Evolutionary conservation across 1,140 invertebrate species (phyloP), one percentile per base, ranked within the genome.

Genomic region (Elymnias hypermnestra): DNA sequence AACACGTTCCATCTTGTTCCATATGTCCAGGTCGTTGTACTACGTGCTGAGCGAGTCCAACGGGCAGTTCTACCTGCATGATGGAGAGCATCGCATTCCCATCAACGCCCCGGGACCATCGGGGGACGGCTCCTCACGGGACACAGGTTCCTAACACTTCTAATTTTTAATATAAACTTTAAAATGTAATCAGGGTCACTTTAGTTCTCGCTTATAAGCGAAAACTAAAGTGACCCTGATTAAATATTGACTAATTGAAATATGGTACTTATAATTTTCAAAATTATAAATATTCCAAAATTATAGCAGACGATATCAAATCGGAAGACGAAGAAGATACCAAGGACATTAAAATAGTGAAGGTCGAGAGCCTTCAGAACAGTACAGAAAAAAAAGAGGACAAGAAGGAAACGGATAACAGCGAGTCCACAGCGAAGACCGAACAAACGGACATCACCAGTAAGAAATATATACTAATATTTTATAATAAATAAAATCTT

Each of bases 51-150:
- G 70, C 41, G 72, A 83, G 28, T 72, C 66, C 0, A 77, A 79
- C 44, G 78, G 78, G 0, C 78, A 77, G 56, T 83, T 77, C 58
- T 83, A 59, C 59, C 76, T 79, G 59, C 75, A 83, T 44, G 78
- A 83, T 31, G 75, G 78, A 1, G 73, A 79, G 44, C 37, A 66
- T 0, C 54, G 68, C 1, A 79, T 83, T 3, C 75, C 78, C 10
- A 72, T 81, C 33, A 13, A 12, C 3, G 3, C 0, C 0, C 54
- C 61, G 5, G 59, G 58, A 13, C 33, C 41, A 5, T 19, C 50
- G 0, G 50, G 58, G 14, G 54, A 35, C n/a, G 29, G 29, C 2
- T 3, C n/a, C 31, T 7, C n/a, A 2, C 3, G 2, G 3, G 31
- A 33, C 1, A 2, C 13, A 33, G 31, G 31, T 33, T n/a, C n/a